A percentile compares a stretch with the other conserved stretches of the same genome.
Conservation (phyloP, 2,797 vertebrate genomes). For the Falco columbarius region DNA sequence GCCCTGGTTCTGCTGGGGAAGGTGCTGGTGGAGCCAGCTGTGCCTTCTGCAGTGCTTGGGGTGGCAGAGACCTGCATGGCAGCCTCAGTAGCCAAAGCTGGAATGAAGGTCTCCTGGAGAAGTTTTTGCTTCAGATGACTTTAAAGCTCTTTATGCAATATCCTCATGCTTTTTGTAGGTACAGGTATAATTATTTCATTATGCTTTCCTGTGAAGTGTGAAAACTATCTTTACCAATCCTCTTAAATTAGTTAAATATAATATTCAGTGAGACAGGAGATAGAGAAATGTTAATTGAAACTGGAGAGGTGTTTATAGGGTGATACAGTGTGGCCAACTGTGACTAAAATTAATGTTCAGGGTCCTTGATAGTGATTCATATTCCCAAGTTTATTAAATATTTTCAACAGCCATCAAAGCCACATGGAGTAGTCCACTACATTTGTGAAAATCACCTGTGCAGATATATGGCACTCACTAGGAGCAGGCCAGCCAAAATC, state of each 20-base stretch:
- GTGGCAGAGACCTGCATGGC: background rate
- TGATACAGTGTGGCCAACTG: constrained; percentile 77
- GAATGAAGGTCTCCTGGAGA: background rate
- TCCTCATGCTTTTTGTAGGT: constrained; percentile 79
- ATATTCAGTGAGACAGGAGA: constrained; percentile 79
- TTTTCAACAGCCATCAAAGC: constrained; percentile 32
- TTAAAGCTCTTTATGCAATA: constrained; percentile 75
- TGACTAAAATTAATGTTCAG: constrained; percentile 80
- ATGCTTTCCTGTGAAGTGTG: constrained; percentile 86
- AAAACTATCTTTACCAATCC: constrained; percentile 84
- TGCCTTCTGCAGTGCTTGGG: background rate
- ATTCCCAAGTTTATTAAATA: constrained; percentile 66
- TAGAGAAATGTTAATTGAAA: constrained; percentile 84
- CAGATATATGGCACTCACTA: background rate
- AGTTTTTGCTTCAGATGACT: constrained; percentile 57
- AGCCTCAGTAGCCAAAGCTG: background rate
- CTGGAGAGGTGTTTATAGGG: constrained; percentile 82
- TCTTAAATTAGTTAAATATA: constrained; percentile 81
- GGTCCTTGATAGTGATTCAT: constrained; percentile 64
- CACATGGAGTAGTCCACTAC: background rate
- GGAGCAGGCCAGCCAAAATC: background rate
- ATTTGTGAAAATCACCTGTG: background rate
- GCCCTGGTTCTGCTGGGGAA: background rate
- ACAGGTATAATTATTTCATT: constrained; percentile 85
- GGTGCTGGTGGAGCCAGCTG: background rate